Percentiles rank a stretch among this genome's conserved stretches.
Evolutionary conservation across 2,113 vertebrate species (phyloP).

Genomic region (Nycticorax nycticorax): DNA sequence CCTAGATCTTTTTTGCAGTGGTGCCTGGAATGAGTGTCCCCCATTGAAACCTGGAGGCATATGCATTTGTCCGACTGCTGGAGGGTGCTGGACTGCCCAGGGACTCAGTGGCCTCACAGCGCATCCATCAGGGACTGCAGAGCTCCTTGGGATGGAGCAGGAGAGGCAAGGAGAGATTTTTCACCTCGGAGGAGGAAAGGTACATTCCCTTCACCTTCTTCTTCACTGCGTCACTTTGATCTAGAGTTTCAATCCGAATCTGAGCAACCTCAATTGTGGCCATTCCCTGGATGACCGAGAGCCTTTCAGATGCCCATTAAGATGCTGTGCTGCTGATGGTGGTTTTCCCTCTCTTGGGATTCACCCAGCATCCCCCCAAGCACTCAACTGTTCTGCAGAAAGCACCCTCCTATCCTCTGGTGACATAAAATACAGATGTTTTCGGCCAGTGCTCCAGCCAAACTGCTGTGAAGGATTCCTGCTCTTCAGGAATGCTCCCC

Average conservation of each 20-base stretch:
- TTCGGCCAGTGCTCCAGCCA: background rate
- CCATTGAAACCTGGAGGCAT: background rate
- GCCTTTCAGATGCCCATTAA: background rate
- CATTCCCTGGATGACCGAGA: background rate
- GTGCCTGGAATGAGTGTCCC: background rate
- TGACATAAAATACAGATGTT: background rate
- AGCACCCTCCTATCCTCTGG: fast-evolving
- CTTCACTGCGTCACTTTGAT: background rate
- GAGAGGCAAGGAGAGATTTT: background rate
- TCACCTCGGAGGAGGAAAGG: background rate
- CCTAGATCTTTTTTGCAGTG: background rate
- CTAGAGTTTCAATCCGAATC: background rate
- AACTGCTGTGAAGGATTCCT: background rate
- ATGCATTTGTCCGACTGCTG: background rate
- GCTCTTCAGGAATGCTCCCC: background rate
- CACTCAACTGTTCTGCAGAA: background rate
- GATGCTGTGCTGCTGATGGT: background rate
- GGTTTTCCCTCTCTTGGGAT: background rate
- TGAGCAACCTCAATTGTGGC: background rate
- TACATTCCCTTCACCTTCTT: background rate
- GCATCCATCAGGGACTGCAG: background rate
- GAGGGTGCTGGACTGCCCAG: background rate
- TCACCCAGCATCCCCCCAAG: background rate
- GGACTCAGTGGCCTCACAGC: background rate
- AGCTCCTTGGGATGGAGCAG: background rate